phyloP scores from a whole-genome alignment of 2,888 invertebrate genomes.

The Andrena praecox region DNA sequence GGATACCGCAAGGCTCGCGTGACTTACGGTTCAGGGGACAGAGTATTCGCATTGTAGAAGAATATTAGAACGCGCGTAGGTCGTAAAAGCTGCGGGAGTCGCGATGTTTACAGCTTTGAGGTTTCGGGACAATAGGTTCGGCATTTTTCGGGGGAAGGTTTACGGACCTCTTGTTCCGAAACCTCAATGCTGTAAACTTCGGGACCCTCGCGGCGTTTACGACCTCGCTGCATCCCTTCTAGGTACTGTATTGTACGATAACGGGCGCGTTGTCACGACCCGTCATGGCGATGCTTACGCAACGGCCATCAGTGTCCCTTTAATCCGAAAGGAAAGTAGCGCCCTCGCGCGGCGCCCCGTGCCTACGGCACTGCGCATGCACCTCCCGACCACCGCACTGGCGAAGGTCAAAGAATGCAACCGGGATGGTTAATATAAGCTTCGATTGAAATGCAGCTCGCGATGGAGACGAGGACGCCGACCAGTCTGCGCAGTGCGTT shows the following conservation, averaged over 20 bases:
- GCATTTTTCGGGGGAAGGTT: too few relatives aligned
- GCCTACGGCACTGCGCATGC: conserved; percentile 64
- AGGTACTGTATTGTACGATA: too few relatives aligned
- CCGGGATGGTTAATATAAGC: conserved; percentile 68
- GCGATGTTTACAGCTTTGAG: too few relatives aligned
- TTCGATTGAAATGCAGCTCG: conserved; percentile 76
- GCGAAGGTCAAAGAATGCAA: conserved; percentile 73
- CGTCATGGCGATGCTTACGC: neutral
- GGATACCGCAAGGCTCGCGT: too few relatives aligned
- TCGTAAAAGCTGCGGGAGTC: too few relatives aligned
- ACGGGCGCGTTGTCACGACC: too few relatives aligned
- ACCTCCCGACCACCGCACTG: conserved; percentile 65
- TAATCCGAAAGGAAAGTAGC: conserved; percentile 34
- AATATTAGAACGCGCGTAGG: neutral
- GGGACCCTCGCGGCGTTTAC: too few relatives aligned
- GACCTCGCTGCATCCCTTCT: too few relatives aligned
- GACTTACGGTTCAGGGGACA: neutral
- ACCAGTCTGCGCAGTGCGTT: conserved; percentile 74
- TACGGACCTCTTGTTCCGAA: too few relatives aligned
- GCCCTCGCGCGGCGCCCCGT: neutral
- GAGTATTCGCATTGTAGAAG: neutral
- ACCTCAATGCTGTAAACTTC: too few relatives aligned
- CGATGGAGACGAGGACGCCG: conserved; percentile 75
- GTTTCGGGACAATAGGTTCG: too few relatives aligned
- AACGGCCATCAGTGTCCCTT: conserved; percentile 33